These are phyloP conservation scores for Sander vitreus DNA, from an alignment of 2,113 vertebrate genomes.

Conservation along the genomic window DNA sequence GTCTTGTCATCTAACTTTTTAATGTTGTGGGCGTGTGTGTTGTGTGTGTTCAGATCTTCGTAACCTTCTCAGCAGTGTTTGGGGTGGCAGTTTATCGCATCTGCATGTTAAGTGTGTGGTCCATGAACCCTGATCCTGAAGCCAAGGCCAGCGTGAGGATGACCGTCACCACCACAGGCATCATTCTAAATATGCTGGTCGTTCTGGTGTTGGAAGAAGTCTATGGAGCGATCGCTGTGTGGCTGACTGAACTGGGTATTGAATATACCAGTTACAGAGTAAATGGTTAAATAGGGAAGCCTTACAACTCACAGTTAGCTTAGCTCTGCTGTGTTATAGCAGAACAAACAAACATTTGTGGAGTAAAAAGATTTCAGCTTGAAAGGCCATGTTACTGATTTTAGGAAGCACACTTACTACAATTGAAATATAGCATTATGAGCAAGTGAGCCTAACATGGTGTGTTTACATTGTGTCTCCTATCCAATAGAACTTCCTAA, in stretches of 20 bases:
- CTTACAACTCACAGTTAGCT: not conserved
- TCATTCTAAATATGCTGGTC: conserved; percentile 96
- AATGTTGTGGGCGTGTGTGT: not conserved
- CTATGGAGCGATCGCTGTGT: conserved; percentile 93
- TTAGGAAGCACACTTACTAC: not conserved
- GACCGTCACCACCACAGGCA: conserved; percentile 94
- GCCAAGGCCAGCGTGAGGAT: conserved; percentile 91
- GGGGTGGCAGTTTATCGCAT: conserved; percentile 95
- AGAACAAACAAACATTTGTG: not conserved
- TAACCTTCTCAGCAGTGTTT: conserved; percentile 93
- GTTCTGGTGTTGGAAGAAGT: conserved; percentile 97
- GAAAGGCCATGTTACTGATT: not conserved
- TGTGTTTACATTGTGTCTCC: conserved; percentile 19
- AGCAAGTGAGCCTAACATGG: not conserved
- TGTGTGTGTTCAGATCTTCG: conserved; percentile 84
- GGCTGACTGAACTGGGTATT: conserved; percentile 97
- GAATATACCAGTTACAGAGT: not conserved
- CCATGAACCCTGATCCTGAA: conserved; percentile 89
- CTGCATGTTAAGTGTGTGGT: conserved; percentile 91
- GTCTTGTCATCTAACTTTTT: too few species aligned
- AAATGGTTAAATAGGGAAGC: not conserved
- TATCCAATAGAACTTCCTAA: conserved; percentile 91
- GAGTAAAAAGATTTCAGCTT: not conserved
- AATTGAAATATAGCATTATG: not conserved
- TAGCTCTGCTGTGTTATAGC: not conserved